Percentiles rank a stretch among this genome's conserved stretches.
Evolutionary conservation across 2,113 vertebrate species (phyloP).

Genomic region (Craseonycteris thonglongyai): DNA sequence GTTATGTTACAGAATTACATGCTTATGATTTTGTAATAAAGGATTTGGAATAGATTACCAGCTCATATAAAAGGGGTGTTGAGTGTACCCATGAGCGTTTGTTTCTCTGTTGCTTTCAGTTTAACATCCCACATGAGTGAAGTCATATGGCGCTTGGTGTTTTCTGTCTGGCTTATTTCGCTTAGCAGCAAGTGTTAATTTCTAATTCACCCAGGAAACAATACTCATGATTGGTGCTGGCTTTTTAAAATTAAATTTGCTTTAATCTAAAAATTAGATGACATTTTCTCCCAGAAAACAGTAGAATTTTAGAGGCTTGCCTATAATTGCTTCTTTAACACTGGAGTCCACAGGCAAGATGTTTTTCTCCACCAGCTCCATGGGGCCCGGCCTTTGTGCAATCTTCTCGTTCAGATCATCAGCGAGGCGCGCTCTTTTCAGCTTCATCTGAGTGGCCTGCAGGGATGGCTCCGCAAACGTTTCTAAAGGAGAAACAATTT

Average conservation of each 20-base stretch:
- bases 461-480: conserved; percentile 95
- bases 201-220: not conserved
- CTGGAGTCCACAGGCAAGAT: conserved; percentile 95
- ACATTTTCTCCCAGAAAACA: not conserved
- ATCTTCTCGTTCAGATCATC: conserved; percentile 99
- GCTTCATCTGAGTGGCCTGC: conserved; percentile 96
- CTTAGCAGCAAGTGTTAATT: not conserved
- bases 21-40: no score
- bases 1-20: no score
- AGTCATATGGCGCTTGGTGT: no score
- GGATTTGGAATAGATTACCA: no score
- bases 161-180: no score
- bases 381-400: conserved; percentile 94
- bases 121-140: no score
- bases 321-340: conserved; percentile 95
- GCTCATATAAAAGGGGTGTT: no score
- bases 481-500: conserved; percentile 79
- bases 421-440: conserved; percentile 94
- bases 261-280: not conserved
- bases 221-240: not conserved
- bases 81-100: no score
- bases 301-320: conserved; percentile 76
- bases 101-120: no score
- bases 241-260: not conserved
- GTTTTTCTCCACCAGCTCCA: conserved; percentile 98